Evolutionary conservation across 2,888 invertebrate species (phyloP), one percentile per base, ranked within the genome.

Genomic region (Acholoe squamosa): DNA sequence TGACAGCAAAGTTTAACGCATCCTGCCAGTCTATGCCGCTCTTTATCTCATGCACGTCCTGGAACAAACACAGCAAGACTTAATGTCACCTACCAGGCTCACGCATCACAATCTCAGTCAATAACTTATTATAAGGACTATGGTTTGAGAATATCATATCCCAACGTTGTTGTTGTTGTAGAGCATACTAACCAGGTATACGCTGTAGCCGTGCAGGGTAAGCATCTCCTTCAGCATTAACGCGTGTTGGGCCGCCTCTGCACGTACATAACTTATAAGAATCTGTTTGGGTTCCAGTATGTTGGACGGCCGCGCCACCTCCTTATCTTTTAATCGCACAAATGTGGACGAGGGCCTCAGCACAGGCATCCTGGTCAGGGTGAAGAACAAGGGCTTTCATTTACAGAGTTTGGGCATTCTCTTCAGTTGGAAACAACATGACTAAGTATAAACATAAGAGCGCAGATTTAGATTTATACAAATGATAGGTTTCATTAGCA

Each of bases 21-120:
- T 96, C 96, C 91, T 96, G 96, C 96, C 96, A 96, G 92, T 96
- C 96, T 7, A 94, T 93, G 25, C 96, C 96, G 22, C 94, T 94
- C 91, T 95, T 94, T 51, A 96, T 96, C 92, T 96, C 96, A 93
- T 96, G 95, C 0, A 96, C 96, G 93, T 96, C 96, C 95, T 95
- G 91, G 16, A 92, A 92, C 22, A 77, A 16, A 89, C 22, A 28
- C 76, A 76, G 31, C 31, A 3, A 3, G 61, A 10, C 28, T 7
- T 25, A 1, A 25, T 67, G 5, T 25, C 3, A 67, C 3, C 14
- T 67, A 43, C 10, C 43, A 25, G 67, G 28, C 67, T 28, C 7
- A n/a, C n/a, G n/a, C n/a, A n/a, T n/a, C n/a, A n/a, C n/a, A n/a
- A n/a, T n/a, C n/a, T n/a, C n/a, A n/a, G n/a, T n/a, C n/a, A n/a